These are phyloP conservation scores for Orussus abietinus DNA, from an alignment of 1,140 invertebrate genomes.

Conservation along the genomic window DNA sequence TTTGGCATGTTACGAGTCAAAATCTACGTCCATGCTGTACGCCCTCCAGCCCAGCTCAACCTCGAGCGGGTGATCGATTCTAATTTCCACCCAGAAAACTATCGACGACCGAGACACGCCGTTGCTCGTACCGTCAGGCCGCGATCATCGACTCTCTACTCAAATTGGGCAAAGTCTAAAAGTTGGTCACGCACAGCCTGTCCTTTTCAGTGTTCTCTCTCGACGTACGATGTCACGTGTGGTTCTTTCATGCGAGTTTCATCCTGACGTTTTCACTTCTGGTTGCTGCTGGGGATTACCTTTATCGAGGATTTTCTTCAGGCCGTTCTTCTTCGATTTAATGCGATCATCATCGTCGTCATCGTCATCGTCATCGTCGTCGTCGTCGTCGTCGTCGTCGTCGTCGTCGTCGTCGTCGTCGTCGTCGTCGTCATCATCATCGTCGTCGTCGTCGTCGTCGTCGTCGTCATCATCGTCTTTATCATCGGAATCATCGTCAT, in stretches of 20 bases:
- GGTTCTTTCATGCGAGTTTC: slow-evolving; percentile 15
- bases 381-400: slow-evolving; percentile 23
- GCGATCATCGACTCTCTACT: not conserved
- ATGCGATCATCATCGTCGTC: slow-evolving; percentile 21
- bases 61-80: slow-evolving; percentile 6
- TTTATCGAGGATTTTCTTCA: slow-evolving; percentile 42
- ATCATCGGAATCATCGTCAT: slow-evolving; percentile 42
- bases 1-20: slow-evolving; percentile 3
- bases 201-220: no score
- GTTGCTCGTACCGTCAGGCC: slow-evolving; percentile 5
- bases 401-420: slow-evolving; percentile 30
- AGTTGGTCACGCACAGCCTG: no score
- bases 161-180: no score
- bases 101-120: not conserved
- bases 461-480: slow-evolving; percentile 35
- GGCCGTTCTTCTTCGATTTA: slow-evolving; percentile 31
- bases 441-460: slow-evolving; percentile 26
- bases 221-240: slow-evolving; percentile 39
- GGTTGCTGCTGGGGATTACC: slow-evolving; percentile 34
- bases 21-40: slow-evolving; percentile 26
- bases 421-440: slow-evolving; percentile 19
- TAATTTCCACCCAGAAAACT: slow-evolving; percentile 4
- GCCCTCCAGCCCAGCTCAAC: slow-evolving; percentile 31
- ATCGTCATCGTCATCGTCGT: slow-evolving; percentile 26
- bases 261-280: slow-evolving; percentile 10